Percentiles rank a stretch among this genome's conserved stretches.
These are phyloP conservation scores for Cirrhinus molitorella DNA, from an alignment of 2,797 vertebrate species.

Conservation along the genomic window DNA sequence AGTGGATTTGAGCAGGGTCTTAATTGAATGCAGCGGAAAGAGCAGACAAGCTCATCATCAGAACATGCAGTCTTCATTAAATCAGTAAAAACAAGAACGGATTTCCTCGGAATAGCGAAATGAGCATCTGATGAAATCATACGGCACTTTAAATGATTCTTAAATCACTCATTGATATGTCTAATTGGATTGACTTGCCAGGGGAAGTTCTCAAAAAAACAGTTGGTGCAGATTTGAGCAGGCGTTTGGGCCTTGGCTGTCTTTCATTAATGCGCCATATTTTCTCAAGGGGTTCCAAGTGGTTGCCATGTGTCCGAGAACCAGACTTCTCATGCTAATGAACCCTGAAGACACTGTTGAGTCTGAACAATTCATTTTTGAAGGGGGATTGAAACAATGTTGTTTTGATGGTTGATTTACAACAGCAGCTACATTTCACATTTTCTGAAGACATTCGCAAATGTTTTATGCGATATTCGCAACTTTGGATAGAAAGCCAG, in stretches of 20 bases:
- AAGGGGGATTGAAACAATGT: neutral
- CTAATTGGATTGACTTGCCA: slow-evolving; percentile 40
- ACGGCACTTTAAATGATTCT: slow-evolving; percentile 14
- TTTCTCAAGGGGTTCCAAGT: slow-evolving; percentile 42
- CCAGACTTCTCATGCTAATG: slow-evolving; percentile 46
- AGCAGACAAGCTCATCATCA: slow-evolving; percentile 11
- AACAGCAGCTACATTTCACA: neutral
- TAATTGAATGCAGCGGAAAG: slow-evolving; percentile 17
- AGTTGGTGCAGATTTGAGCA: slow-evolving; percentile 3
- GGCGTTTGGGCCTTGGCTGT: slow-evolving; percentile 30
- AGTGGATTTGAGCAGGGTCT: neutral
- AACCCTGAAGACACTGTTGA: slow-evolving; percentile 31
- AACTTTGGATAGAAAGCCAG: no score
- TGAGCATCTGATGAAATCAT: slow-evolving; percentile 26
- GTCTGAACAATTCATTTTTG: slow-evolving; percentile 2
- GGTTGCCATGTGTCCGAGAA: slow-evolving; percentile 48
- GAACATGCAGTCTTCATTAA: slow-evolving; percentile 35
- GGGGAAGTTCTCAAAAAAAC: slow-evolving; percentile 25
- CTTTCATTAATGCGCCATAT: slow-evolving; percentile 44
- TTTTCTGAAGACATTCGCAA: neutral
- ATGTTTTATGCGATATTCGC: no score
- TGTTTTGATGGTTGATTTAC: neutral
- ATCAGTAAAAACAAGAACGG: neutral
- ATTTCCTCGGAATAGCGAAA: slow-evolving; percentile 22
- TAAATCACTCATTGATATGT: slow-evolving; percentile 30